Conservation (phyloP, 2,888 invertebrate genomes). For the Fragum fragum region DNA sequence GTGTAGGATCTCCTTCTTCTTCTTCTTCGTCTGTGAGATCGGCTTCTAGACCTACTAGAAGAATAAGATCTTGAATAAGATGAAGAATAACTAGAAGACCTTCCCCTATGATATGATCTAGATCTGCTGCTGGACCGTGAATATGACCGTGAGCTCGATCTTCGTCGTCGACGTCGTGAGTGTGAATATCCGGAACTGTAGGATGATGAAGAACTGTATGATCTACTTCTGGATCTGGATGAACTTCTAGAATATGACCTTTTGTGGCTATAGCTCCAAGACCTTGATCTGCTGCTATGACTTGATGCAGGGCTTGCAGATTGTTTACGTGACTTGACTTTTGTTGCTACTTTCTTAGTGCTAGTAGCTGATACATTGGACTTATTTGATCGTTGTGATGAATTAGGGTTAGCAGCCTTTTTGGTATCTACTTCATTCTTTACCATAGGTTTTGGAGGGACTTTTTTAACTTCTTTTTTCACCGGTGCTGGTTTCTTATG, state of each 20-base stretch:
- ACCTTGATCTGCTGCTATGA: constrained; percentile 63
- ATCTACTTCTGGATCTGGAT: constrained; percentile 72
- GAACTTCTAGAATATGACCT: constrained; percentile 69
- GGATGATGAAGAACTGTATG: constrained; percentile 72
- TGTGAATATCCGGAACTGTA: constrained; percentile 69
- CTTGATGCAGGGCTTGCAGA: constrained; percentile 61
- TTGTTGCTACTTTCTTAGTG: constrained; percentile 40
- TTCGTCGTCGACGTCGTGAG: constrained; percentile 68
- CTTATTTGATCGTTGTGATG: constrained; percentile 54
- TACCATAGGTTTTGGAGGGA: constrained; percentile 33
- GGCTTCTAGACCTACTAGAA: constrained; percentile 71
- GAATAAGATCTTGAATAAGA: constrained; percentile 70
- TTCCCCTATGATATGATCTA: constrained; percentile 64
- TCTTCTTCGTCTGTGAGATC: constrained; percentile 71
- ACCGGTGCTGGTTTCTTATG: constrained; percentile 32
- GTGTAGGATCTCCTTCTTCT: constrained; percentile 73
- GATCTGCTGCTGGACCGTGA: constrained; percentile 77
- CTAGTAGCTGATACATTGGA: constrained; percentile 56
- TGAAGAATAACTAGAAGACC: constrained; percentile 74
- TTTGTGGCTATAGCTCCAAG: constrained; percentile 48
- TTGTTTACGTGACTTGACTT: constrained; percentile 40
- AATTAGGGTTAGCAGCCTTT: constrained; percentile 47
- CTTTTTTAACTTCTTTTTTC: constrained; percentile 59
- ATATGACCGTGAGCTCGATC: constrained; percentile 74
- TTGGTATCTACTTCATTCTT: constrained; percentile 45